Evolutionary conservation across 2,888 invertebrate species (phyloP).

Genomic region (Vandiemenella viatica): DNA sequence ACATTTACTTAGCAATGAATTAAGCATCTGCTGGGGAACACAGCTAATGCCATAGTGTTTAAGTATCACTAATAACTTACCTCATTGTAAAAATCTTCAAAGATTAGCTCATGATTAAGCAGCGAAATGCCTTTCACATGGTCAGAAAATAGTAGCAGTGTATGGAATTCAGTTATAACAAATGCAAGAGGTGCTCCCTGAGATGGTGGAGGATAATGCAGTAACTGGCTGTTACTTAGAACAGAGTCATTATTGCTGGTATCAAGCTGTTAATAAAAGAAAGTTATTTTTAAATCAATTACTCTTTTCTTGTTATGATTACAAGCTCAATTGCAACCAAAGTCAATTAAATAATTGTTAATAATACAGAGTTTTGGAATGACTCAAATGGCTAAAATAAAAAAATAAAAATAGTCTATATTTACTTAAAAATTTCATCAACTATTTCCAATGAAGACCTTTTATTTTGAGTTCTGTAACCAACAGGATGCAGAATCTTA

Average conservation of each 20-base stretch:
- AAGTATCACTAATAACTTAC: conserved; percentile 16
- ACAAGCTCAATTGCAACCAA: not conserved
- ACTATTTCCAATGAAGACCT: too few relatives aligned
- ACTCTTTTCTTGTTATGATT: not conserved
- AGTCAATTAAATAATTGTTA: not conserved
- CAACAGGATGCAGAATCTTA: too few relatives aligned
- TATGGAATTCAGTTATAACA: conserved; percentile 81
- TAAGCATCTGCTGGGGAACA: too few relatives aligned
- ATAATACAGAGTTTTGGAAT: too few relatives aligned
- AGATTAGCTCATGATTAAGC: conserved; percentile 70
- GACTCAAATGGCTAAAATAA: too few relatives aligned
- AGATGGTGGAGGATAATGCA: conserved; percentile 25
- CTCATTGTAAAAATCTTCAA: conserved; percentile 70
- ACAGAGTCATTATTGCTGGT: conserved; percentile 11
- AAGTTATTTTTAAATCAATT: not conserved
- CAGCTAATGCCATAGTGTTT: too few relatives aligned
- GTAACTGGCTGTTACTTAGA: conserved; percentile 19
- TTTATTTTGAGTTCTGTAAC: too few relatives aligned
- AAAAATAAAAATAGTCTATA: too few relatives aligned
- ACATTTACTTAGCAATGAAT: too few relatives aligned
- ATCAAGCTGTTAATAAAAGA: conserved; percentile 8
- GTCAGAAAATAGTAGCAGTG: conserved; percentile 66
- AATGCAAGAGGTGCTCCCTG: conserved; percentile 50
- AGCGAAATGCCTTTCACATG: conserved; percentile 71
- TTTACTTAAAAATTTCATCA: too few relatives aligned